These are phyloP conservation scores for Nyctibius grandis DNA, from an alignment of 2,797 vertebrate species.

Conservation along the genomic window DNA sequence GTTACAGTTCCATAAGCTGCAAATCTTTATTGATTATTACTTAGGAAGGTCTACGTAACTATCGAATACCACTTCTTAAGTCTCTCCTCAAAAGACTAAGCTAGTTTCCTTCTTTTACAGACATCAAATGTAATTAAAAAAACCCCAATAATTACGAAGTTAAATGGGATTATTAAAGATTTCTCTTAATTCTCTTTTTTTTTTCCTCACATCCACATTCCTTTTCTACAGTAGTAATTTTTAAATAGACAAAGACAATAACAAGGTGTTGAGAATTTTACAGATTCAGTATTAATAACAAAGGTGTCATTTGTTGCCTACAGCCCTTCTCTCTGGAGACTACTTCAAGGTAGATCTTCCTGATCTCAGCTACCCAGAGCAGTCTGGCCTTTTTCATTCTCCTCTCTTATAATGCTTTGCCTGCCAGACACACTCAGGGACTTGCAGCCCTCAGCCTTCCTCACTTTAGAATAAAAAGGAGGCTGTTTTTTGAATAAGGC, in stretches of 20 bases:
- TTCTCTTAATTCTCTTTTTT: neutral
- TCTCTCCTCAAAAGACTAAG: neutral
- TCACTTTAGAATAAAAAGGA: neutral
- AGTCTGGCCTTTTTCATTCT: neutral
- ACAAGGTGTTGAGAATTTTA: neutral
- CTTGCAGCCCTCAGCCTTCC: neutral
- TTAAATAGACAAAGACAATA: neutral
- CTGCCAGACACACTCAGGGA: neutral
- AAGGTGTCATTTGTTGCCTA: neutral
- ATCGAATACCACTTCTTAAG: neutral
- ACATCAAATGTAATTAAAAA: neutral
- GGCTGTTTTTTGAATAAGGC: neutral
- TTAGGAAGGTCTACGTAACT: neutral
- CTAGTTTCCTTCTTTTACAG: neutral
- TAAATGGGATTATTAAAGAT: neutral
- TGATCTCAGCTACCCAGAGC: neutral
- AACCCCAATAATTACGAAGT: accelerated
- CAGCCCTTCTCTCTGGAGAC: neutral
- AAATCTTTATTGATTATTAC: conserved; percentile 9
- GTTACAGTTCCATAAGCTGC: neutral
- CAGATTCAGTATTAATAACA: neutral
- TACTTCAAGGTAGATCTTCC: neutral
- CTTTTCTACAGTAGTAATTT: neutral
- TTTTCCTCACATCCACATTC: neutral
- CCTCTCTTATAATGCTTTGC: neutral